A percentile compares a stretch with the other conserved stretches of the same genome.
These are phyloP conservation scores for Cantharis rufa DNA, from an alignment of 2,888 invertebrate genomes.

Conservation along the genomic window DNA sequence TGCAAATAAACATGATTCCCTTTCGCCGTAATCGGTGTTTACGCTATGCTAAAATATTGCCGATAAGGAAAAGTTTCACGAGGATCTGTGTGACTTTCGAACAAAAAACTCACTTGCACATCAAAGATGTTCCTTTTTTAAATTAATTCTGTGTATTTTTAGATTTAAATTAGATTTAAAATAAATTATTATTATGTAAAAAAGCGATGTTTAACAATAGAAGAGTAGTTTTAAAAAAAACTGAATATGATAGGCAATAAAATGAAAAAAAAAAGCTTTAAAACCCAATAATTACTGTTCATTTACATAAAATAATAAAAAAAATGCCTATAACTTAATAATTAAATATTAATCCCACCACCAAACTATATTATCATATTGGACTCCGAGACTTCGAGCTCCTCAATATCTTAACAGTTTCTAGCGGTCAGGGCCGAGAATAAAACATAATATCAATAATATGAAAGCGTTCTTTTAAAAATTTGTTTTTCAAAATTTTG, in stretches of 20 bases:
- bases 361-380: neutral
- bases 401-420: constrained; percentile 11
- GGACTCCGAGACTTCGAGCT: constrained; percentile 6
- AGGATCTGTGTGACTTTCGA: neutral
- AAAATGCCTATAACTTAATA: too few species aligned
- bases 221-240: neutral
- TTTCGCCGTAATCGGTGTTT: neutral
- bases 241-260: neutral
- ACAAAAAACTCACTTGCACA: neutral
- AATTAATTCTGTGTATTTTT: too few species aligned
- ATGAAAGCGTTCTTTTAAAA: neutral
- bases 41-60: neutral
- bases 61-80: neutral
- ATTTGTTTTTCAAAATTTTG: neutral
- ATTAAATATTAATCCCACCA: neutral
- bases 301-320: neutral
- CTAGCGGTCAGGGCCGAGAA: constrained; percentile 15
- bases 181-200: too few species aligned
- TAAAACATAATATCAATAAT: neutral
- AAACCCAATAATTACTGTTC: neutral
- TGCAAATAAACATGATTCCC: neutral
- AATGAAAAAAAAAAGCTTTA: neutral
- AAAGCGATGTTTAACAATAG: neutral
- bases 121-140: neutral
- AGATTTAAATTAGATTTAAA: too few species aligned